Conservation (phyloP, 2,797 vertebrate species). For the Xyrichtys novacula region DNA sequence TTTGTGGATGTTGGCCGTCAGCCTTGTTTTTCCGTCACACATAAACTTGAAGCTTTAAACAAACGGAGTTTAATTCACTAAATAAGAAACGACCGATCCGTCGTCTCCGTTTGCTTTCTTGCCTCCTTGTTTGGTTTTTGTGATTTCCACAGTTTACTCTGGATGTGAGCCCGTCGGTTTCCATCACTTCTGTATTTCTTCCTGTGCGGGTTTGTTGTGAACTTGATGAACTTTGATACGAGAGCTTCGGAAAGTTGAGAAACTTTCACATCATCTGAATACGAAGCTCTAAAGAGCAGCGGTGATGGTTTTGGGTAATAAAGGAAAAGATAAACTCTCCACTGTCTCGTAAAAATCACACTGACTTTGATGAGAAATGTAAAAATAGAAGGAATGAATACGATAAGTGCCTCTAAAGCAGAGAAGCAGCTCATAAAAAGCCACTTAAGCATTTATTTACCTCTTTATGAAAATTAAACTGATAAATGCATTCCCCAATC, state of each 20-base stretch:
- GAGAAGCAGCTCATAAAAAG: slow-evolving; percentile 9
- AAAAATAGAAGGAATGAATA: neutral
- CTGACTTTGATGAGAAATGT: neutral
- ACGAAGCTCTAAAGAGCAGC: neutral
- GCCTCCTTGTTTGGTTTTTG: slow-evolving; percentile 35
- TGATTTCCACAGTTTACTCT: slow-evolving; percentile 38
- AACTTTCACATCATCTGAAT: slow-evolving; percentile 5
- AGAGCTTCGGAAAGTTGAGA: neutral
- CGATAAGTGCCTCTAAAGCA: slow-evolving; percentile 1
- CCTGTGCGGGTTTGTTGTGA: slow-evolving; percentile 9
- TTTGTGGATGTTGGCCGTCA: slow-evolving; percentile 35
- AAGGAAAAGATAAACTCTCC: neutral
- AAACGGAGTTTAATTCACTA: slow-evolving; percentile 15
- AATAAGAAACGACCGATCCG: neutral
- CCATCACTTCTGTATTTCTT: slow-evolving; percentile 18
- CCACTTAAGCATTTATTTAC: slow-evolving; percentile 42
- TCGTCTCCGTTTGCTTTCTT: slow-evolving; percentile 18
- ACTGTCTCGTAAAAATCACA: neutral
- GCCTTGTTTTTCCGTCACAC: neutral
- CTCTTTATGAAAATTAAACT: slow-evolving; percentile 38
- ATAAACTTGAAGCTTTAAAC: neutral
- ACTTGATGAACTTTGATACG: slow-evolving; percentile 36
- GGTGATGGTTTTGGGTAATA: neutral
- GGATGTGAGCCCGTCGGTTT: slow-evolving; percentile 30
- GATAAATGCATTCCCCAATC: slow-evolving; percentile 28